Percentiles rank a stretch among this genome's conserved stretches.
phyloP scores from a whole-genome alignment of 2,888 invertebrate genomes.

The Brenthis hecate region DNA sequence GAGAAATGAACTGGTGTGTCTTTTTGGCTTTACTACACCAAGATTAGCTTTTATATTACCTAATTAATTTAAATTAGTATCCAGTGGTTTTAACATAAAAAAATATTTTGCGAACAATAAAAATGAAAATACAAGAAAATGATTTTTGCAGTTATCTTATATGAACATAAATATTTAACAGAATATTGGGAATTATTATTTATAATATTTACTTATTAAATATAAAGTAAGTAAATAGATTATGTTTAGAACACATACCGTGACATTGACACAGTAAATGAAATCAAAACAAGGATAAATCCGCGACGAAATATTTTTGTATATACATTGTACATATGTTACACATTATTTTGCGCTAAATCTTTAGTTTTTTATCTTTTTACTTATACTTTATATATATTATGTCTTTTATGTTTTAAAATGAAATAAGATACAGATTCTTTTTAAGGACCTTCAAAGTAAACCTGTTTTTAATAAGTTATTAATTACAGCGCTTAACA shows the following conservation, averaged over 20 bases:
- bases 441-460: constrained; percentile 44
- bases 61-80: no score
- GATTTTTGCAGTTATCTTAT: no score
- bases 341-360: neutral
- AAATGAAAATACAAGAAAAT: no score
- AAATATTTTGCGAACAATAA: neutral
- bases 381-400: neutral
- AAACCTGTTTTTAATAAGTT: constrained; percentile 44
- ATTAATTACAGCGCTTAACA: neutral
- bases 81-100: neutral
- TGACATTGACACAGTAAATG: constrained; percentile 20
- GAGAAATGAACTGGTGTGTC: no score
- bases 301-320: neutral
- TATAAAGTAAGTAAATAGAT: no score
- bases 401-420: neutral
- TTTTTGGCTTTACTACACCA: no score
- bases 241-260: constrained; percentile 11
- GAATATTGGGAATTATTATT: neutral
- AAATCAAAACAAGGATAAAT: constrained; percentile 18
- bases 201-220: no score
- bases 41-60: no score
- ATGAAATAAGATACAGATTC: constrained; percentile 8
- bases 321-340: neutral
- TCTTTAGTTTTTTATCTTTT: neutral
- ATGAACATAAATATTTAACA: no score